Conservation (phyloP, 2,797 vertebrate species). For the Tadarida brasiliensis region DNA sequence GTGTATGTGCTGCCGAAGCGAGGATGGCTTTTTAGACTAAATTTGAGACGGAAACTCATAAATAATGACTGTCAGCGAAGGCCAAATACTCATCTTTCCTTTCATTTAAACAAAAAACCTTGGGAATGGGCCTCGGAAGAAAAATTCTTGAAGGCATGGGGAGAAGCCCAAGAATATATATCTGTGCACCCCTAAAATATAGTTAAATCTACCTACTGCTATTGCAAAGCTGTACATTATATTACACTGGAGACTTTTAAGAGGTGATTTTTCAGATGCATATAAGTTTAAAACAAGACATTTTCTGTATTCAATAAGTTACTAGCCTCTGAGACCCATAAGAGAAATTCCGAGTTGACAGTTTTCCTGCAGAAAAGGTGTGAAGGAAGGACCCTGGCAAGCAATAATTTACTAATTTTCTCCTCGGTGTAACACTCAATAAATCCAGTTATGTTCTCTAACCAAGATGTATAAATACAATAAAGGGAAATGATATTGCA, state of each 20-base stretch:
- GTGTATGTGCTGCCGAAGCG: background rate
- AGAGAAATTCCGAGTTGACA: constrained; percentile 78
- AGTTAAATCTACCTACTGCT: constrained; percentile 37
- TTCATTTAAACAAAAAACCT: constrained; percentile 66
- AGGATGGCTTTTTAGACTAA: constrained; percentile 29
- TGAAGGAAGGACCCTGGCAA: constrained; percentile 68
- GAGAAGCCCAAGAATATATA: constrained; percentile 55
- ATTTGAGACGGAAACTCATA: constrained; percentile 48
- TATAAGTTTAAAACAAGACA: constrained; percentile 78
- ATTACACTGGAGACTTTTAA: constrained; percentile 74
- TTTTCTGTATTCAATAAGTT: constrained; percentile 78
- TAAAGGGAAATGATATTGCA: constrained; percentile 67
- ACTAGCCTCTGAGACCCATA: constrained; percentile 75
- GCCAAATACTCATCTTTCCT: constrained; percentile 65
- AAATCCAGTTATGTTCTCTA: constrained; percentile 57
- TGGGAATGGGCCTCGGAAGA: constrained; percentile 60
- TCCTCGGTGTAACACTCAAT: constrained; percentile 63
- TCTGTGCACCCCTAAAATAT: constrained; percentile 71
- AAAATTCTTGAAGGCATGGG: constrained; percentile 43
- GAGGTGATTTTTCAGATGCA: constrained; percentile 71
- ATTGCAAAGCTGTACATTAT: constrained; percentile 61
- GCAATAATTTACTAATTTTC: constrained; percentile 73
- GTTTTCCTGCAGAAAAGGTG: constrained; percentile 71
- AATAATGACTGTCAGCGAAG: constrained; percentile 52
- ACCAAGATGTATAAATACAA: constrained; percentile 60